Percentiles rank a stretch among this genome's conserved stretches.
phyloP scores from a whole-genome alignment of 1,140 invertebrate genomes.

The Listronotus bonariensis region DNA sequence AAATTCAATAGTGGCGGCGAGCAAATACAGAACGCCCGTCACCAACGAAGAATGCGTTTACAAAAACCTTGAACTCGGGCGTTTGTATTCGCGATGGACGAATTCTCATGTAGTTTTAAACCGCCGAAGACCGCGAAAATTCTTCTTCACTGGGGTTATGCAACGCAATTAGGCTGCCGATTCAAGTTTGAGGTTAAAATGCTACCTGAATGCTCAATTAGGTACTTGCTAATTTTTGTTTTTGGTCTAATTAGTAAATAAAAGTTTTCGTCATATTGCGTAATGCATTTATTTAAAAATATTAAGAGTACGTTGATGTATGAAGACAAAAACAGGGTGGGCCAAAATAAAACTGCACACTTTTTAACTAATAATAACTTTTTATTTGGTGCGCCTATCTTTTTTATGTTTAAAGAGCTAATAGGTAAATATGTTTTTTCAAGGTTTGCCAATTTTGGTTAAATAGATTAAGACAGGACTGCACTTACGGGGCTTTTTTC shows the following conservation, averaged over 20 bases:
- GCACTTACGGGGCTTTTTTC: no score
- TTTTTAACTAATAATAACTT: no score
- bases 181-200: constrained; percentile 19
- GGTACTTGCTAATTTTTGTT: constrained; percentile 6
- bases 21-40: constrained; percentile 5
- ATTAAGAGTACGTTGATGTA: no score
- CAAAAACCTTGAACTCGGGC: constrained; percentile 17
- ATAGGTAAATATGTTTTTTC: no score
- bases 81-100: constrained; percentile 7
- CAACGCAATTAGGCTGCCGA: background rate
- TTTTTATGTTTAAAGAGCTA: no score
- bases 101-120: constrained; percentile 7
- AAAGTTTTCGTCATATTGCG: no score
- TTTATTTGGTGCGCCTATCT: no score
- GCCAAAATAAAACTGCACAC: no score
- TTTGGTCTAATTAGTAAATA: background rate
- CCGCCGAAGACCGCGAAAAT: constrained; percentile 13
- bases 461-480: no score
- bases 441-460: no score
- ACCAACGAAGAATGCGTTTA: constrained; percentile 21
- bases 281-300: no score
- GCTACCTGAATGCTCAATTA: constrained; percentile 16
- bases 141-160: constrained; percentile 10
- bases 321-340: no score
- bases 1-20: constrained; percentile 17